phyloP scores from a whole-genome alignment of 2,113 vertebrate species.

The Cichladusa arquata region DNA sequence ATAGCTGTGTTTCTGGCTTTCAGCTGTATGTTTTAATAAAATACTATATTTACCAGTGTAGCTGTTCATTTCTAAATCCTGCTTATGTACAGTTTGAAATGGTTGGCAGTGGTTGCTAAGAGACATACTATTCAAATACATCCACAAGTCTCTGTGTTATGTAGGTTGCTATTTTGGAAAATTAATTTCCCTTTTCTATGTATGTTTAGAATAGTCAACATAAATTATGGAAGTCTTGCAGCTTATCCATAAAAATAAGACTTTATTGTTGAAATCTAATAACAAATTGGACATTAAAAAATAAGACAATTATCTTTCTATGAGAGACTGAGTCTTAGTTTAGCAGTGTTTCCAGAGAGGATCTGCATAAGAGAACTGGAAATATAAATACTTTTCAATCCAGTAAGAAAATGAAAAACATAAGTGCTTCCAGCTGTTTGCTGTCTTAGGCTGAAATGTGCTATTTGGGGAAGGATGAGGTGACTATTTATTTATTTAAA shows the following conservation, averaged over 20 bases:
- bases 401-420: neutral
- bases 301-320: too few species aligned
- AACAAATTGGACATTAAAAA: slow-evolving; percentile 6
- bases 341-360: neutral
- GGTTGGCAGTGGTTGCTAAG: slow-evolving; percentile 75
- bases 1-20: neutral
- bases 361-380: neutral
- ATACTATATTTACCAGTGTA: slow-evolving; percentile 15
- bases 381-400: slow-evolving; percentile 36
- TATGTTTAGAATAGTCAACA: slow-evolving; percentile 61
- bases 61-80: slow-evolving; percentile 48
- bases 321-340: neutral
- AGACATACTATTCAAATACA: slow-evolving; percentile 69
- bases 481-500: slow-evolving; percentile 26
- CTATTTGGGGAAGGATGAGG: slow-evolving; percentile 25
- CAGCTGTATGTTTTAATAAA: slow-evolving; percentile 25
- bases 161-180: slow-evolving; percentile 66
- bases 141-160: slow-evolving; percentile 57
- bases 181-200: slow-evolving; percentile 60
- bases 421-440: slow-evolving; percentile 36
- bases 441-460: slow-evolving; percentile 24
- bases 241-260: slow-evolving; percentile 52
- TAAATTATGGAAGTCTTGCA: slow-evolving; percentile 53
- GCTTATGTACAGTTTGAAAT: slow-evolving; percentile 52
- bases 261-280: slow-evolving; percentile 45